Evolutionary conservation across 2,113 vertebrate genomes (phyloP).

Genomic region (Dromas ardeola): DNA sequence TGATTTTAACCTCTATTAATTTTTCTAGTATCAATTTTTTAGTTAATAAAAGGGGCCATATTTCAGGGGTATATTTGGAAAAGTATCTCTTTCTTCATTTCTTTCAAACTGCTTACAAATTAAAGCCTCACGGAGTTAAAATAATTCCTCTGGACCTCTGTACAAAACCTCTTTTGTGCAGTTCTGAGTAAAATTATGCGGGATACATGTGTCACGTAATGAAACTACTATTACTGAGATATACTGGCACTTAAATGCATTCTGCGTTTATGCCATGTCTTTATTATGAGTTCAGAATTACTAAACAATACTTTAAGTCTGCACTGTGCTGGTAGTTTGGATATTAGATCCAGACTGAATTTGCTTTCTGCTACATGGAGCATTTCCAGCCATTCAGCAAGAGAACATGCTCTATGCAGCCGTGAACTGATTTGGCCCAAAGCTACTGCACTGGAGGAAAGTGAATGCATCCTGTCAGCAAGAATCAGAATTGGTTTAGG

Average conservation of each 20-base stretch:
- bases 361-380: background rate
- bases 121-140: background rate
- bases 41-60: background rate
- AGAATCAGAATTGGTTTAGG: background rate
- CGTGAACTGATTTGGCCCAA: background rate
- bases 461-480: background rate
- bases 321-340: background rate
- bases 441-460: background rate
- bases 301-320: background rate
- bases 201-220: rapidly evolving
- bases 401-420: background rate
- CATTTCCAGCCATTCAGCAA: background rate
- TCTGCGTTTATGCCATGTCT: background rate
- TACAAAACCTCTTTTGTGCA: background rate
- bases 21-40: background rate
- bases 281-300: background rate
- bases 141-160: background rate
- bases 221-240: background rate
- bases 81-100: background rate
- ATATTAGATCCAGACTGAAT: background rate
- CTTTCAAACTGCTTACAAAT: background rate
- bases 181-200: background rate
- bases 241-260: background rate
- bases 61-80: background rate
- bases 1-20: background rate